phyloP scores from a whole-genome alignment of 2,113 vertebrate species.

The Chrysochloris asiatica region DNA sequence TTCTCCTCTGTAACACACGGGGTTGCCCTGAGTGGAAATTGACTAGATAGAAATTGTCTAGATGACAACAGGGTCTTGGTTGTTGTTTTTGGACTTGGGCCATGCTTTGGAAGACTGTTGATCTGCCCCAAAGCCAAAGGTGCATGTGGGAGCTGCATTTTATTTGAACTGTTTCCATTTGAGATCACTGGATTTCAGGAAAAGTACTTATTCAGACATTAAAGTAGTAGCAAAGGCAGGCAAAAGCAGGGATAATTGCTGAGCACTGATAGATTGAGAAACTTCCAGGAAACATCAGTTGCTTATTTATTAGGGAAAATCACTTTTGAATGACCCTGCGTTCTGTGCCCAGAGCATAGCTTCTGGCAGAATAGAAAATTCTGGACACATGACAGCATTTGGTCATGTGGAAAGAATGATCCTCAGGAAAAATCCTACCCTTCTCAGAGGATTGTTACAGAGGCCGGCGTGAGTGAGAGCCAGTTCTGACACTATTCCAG shows the following conservation, averaged over 20 bases:
- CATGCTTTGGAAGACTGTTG: not conserved
- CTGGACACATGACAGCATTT: slow-evolving; percentile 33
- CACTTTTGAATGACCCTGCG: not conserved
- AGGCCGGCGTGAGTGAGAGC: slow-evolving; percentile 45
- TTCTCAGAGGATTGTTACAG: slow-evolving; percentile 53
- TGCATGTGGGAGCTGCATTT: not conserved
- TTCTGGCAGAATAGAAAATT: not conserved
- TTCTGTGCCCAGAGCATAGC: not conserved
- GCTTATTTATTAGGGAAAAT: not conserved
- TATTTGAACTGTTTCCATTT: not conserved
- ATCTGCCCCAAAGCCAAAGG: not conserved
- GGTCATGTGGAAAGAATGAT: slow-evolving; percentile 75
- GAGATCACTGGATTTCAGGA: not conserved
- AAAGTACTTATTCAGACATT: not conserved
- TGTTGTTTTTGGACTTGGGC: not conserved
- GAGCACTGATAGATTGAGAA: not conserved
- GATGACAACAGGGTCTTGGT: not conserved
- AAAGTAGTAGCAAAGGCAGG: not conserved
- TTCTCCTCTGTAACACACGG: not conserved
- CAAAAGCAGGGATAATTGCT: not conserved
- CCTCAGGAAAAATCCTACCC: slow-evolving; percentile 73
- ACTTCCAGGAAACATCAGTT: not conserved
- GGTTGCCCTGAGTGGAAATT: not conserved
- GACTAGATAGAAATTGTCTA: not conserved
- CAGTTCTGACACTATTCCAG: slow-evolving; percentile 24